Percentiles rank a stretch among this genome's conserved stretches.
Conservation (phyloP, 2,797 vertebrate species). For the Podargus strigoides region DNA sequence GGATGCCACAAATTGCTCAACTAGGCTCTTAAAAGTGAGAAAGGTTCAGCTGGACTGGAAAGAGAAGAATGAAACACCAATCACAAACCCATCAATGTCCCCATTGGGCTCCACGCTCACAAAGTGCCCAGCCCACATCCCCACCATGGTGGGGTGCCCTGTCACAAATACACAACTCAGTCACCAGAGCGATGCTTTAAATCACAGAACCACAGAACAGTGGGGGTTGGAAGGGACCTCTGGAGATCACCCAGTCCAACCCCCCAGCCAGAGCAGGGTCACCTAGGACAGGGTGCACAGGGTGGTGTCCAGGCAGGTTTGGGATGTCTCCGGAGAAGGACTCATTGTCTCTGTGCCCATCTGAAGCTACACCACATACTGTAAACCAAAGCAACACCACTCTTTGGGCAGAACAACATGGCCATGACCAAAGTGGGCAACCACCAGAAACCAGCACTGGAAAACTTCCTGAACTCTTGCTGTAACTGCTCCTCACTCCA, state of each 20-base stretch:
- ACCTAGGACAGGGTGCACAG: too few relatives aligned
- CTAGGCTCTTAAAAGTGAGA: not conserved
- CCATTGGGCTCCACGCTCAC: not conserved
- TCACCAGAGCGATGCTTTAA: not conserved
- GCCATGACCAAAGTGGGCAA: not conserved
- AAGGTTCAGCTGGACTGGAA: not conserved
- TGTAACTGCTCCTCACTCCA: not conserved
- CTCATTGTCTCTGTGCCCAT: not conserved
- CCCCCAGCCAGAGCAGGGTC: too few relatives aligned
- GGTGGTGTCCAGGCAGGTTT: too few relatives aligned
- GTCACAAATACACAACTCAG: not conserved
- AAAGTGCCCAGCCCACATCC: not conserved
- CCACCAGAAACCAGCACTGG: not conserved
- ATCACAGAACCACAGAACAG: not conserved
- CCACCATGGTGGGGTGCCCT: not conserved
- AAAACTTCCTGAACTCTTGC: not conserved
- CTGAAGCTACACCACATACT: not conserved
- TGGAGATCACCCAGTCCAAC: too few relatives aligned
- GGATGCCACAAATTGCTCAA: not conserved
- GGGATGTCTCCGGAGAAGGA: too few relatives aligned
- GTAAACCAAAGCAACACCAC: accelerated
- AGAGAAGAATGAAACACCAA: not conserved
- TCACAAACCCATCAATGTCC: not conserved
- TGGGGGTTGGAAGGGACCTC: too few relatives aligned
- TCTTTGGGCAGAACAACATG: not conserved